phyloP scores from a whole-genome alignment of 1,140 invertebrate genomes.

The Cephus cinctus region DNA sequence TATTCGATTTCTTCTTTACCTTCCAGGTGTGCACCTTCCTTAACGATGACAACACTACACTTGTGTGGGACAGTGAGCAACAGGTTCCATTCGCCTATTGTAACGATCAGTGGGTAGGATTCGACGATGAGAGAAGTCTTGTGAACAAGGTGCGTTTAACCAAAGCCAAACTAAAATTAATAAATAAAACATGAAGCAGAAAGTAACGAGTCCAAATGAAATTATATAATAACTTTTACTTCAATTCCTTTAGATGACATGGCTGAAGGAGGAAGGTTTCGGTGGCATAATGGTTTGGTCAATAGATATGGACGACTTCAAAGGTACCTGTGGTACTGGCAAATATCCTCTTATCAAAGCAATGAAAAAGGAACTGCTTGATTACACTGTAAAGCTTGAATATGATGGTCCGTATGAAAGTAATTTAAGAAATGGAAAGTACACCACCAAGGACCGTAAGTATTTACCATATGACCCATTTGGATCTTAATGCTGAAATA shows the following conservation, averaged over 20 bases:
- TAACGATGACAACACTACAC: constrained; percentile 84
- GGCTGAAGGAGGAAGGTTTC: constrained; percentile 90
- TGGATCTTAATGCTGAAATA: no score
- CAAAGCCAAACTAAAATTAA: background rate
- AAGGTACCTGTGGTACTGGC: constrained; percentile 83
- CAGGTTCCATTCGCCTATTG: constrained; percentile 92
- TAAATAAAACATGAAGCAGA: no score
- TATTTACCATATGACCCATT: constrained; percentile 26
- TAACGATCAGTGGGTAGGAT: constrained; percentile 92
- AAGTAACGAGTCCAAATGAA: no score
- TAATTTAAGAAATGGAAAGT: constrained; percentile 67
- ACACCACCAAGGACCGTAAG: constrained; percentile 87
- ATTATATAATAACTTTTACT: no score
- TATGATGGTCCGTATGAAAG: constrained; percentile 86
- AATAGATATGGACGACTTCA: constrained; percentile 94
- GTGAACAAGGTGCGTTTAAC: constrained; percentile 77
- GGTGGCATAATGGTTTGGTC: constrained; percentile 98
- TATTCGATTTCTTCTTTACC: constrained; percentile 1
- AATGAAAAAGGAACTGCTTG: constrained; percentile 81
- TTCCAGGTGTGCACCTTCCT: constrained; percentile 84
- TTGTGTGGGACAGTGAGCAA: constrained; percentile 96
- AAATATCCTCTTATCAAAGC: constrained; percentile 88
- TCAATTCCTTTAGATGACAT: constrained; percentile 75
- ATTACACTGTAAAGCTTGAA: constrained; percentile 81
- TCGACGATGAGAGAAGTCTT: constrained; percentile 90